Percentiles rank a stretch among this genome's conserved stretches.
Evolutionary conservation across 2,888 invertebrate genomes (phyloP).

Genomic region (Pseudococcus jackbeardsleyi): DNA sequence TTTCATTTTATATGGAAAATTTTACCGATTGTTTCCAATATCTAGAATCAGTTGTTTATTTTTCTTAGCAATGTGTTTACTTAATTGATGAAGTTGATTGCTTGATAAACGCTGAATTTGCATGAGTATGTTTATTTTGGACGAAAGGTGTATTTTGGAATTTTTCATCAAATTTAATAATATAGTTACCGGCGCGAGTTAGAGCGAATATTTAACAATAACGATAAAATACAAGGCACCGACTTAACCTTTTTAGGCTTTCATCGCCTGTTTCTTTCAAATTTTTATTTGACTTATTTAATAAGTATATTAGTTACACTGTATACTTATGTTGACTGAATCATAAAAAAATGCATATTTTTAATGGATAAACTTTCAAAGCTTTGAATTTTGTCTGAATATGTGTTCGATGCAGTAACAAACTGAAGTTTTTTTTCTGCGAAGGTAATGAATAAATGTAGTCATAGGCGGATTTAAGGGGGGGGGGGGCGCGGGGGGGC

Average conservation of each 20-base stretch:
- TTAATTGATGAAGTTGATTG: not conserved
- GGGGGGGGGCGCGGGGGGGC: no score
- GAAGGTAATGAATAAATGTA: not conserved
- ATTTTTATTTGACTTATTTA: no score
- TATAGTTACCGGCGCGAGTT: no score
- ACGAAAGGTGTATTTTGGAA: no score
- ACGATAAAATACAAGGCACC: no score
- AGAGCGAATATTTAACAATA: no score
- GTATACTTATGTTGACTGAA: not conserved
- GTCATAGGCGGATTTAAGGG: no score
- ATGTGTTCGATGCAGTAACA: not conserved
- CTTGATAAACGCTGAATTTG: not conserved
- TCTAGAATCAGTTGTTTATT: not conserved
- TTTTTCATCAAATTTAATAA: no score
- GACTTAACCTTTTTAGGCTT: no score
- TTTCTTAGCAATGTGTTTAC: not conserved
- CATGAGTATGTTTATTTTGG: not conserved
- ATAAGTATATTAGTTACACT: not conserved
- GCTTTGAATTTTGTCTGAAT: not conserved
- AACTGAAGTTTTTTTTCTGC: not conserved
- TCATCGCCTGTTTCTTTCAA: not conserved
- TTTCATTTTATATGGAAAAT: not conserved
- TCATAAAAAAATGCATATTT: not conserved
- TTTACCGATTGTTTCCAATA: not conserved
- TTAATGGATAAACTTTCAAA: not conserved